These are phyloP conservation scores for Scaptomyza cyrtandrae DNA, from an alignment of 2,888 invertebrate species.

Conservation along the genomic window DNA sequence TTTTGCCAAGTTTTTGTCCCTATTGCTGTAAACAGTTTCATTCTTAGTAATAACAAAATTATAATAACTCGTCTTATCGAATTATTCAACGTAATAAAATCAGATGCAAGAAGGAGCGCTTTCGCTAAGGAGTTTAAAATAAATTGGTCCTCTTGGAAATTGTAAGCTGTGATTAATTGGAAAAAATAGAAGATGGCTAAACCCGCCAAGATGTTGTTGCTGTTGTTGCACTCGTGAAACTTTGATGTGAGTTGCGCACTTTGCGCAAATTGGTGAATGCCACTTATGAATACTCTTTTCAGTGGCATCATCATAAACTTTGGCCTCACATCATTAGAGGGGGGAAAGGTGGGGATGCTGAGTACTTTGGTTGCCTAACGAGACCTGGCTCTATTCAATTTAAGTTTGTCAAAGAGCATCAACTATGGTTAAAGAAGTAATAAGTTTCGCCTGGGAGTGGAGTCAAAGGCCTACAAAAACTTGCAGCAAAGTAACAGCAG, in stretches of 20 bases:
- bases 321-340: constrained; percentile 22
- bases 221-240: background rate
- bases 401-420: constrained; percentile 57
- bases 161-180: background rate
- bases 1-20: too few relatives aligned
- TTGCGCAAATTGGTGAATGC: constrained; percentile 27
- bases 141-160: background rate
- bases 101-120: too few relatives aligned
- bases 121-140: too few relatives aligned
- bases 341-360: background rate
- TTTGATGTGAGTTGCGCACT: constrained; percentile 5
- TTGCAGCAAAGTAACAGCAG: constrained; percentile 5
- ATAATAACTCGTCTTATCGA: too few relatives aligned
- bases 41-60: too few relatives aligned
- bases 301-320: constrained; percentile 23
- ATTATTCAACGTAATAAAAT: too few relatives aligned
- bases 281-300: constrained; percentile 25
- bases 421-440: constrained; percentile 53
- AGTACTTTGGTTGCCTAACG: constrained; percentile 11
- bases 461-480: constrained; percentile 34
- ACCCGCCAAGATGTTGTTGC: background rate
- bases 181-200: background rate
- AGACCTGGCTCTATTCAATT: constrained; percentile 47
- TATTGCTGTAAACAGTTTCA: too few relatives aligned
- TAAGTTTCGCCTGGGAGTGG: constrained; percentile 47